Base-by-base conservation (phyloP, 2,113 vertebrate genomes). In the Tragelaphus scriptus region DNA sequence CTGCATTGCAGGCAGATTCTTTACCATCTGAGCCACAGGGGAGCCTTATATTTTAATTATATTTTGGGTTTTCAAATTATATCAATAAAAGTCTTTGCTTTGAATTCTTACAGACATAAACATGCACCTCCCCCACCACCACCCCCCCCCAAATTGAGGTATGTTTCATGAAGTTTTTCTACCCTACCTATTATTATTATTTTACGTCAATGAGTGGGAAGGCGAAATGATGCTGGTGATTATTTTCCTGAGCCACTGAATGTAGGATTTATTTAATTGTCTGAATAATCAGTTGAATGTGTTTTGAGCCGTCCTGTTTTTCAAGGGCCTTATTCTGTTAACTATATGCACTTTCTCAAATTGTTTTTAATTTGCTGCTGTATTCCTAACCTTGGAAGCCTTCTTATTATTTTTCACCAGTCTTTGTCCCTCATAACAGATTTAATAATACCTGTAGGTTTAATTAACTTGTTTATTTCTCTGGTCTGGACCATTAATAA, bases 391-490 rank as follows among this genome's bases (percentile, higher is more conserved):
- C 59, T 95, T 84, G 44, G 85, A 91, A 92, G 88, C 19, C 36
- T 49, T 87, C 88, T 94, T 95, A 89, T 90, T 89, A 77, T 88
- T 55, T 77, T 90, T 93, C 10, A 28, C 84, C 55, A 77, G 61
- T 84, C 79, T 91, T 89, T 89, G 51, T 36, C 56, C 88, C 84
- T 91, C 61, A 47, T 58, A 49, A 40, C 91, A 1, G 2, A 96
- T 92, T 95, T 96, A 96, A 87, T 87, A 89, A 58, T 91, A 97
- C 86, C 88, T 97, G 75, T 90, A 97, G 84, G 49, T 97, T 98
- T 98, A 95, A 97, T 97, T 93, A 97, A 97, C 93, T 96, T 97
- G 86, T 98, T 98, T 97, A 95, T 97, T 95, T 96, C 75, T 96
- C 58, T 93, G 44, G 55, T 56, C 56, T 51, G 88, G 71, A 58